Evolutionary conservation across 2,888 invertebrate species (phyloP).

Genomic region (Invenusta paracnida): DNA sequence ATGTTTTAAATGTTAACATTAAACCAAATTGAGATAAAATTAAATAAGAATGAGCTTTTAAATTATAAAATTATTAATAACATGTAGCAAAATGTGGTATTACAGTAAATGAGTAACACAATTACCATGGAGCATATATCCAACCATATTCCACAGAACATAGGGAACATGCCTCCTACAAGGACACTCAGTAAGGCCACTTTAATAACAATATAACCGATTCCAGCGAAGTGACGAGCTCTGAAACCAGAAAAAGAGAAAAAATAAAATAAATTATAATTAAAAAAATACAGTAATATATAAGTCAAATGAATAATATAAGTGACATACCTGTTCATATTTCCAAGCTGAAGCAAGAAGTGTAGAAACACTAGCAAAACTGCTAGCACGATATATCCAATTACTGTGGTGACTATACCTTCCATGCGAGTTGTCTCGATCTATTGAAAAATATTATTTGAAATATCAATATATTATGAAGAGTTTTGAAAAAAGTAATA

Average conservation of each 20-base stretch:
- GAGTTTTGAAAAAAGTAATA: neutral
- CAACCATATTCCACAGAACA: constrained; percentile 97
- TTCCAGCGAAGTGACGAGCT: constrained; percentile 63
- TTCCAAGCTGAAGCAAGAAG: constrained; percentile 74
- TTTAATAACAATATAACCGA: constrained; percentile 66
- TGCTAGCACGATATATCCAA: constrained; percentile 87
- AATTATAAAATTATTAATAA: too few relatives aligned
- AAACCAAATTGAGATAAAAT: too few relatives aligned
- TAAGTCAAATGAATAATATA: too few relatives aligned
- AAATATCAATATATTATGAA: neutral
- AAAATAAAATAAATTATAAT: constrained; percentile 38
- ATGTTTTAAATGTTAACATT: too few relatives aligned
- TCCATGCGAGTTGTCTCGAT: constrained; percentile 79
- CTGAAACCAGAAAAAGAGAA: constrained; percentile 19
- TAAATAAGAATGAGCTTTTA: too few relatives aligned
- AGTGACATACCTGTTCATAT: constrained; percentile 66
- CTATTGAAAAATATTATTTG: constrained; percentile 52
- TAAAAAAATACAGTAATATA: constrained; percentile 57
- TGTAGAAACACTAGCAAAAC: constrained; percentile 76
- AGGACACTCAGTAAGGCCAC: constrained; percentile 89
- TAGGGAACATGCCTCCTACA: constrained; percentile 90
- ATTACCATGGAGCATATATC: constrained; percentile 82
- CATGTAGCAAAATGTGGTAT: too few relatives aligned
- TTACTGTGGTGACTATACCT: constrained; percentile 81
- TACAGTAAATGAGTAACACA: too few relatives aligned